Base-by-base conservation (phyloP, 2,888 invertebrate species). In the Rhopalosiphum nymphaeae region DNA sequence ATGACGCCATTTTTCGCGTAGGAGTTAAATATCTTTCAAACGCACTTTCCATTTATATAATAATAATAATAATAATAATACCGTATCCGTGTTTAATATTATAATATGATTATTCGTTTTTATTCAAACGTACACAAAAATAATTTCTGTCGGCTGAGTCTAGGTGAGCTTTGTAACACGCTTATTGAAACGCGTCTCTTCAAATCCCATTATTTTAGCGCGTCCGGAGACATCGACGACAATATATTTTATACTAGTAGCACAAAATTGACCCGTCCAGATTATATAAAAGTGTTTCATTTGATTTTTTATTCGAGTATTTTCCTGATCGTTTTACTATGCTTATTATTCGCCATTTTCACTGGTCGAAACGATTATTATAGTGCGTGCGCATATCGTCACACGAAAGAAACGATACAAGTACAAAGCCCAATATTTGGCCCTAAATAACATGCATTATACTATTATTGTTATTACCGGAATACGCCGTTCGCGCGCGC, bases 1-100 rank as follows among this genome's bases (percentile, higher is more conserved):
- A 84, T 42, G 91, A 84, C 84, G 91, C 91, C 67, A 90, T 91
- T 85, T 91, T 91, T 91, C 56, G 91, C 86, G 91, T 92, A 61
- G 91, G 85, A 92, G 91, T 91, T 57, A 56, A 56, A 56, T 86
- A 57, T 92, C 42, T 53, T 84, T 49, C 2, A 61, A 46, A 86
- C 44, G 57, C 46, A 9, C 86, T 92, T 92, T 92, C 91, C 91
- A 61, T 92, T 87, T 92, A 61, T 61, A 46, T 86, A 26, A 42
- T 91, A 91, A 36, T 5, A 53, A 42, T 91, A 91, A 36, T 5
- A 53, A 84, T 36, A 89, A 53, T 44, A 91, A 29, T 53, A 36
- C 56, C 53, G 36, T n/a, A 9, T 42, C 89, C n/a, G 56, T 10
- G 89, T 56, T 26, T 53, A 56, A 78, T 78, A 36, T 78, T 78